Evolutionary conservation across 2,113 vertebrate species (phyloP), one percentile per base, ranked within the genome.

Genomic region (Atlantisia rogersi): DNA sequence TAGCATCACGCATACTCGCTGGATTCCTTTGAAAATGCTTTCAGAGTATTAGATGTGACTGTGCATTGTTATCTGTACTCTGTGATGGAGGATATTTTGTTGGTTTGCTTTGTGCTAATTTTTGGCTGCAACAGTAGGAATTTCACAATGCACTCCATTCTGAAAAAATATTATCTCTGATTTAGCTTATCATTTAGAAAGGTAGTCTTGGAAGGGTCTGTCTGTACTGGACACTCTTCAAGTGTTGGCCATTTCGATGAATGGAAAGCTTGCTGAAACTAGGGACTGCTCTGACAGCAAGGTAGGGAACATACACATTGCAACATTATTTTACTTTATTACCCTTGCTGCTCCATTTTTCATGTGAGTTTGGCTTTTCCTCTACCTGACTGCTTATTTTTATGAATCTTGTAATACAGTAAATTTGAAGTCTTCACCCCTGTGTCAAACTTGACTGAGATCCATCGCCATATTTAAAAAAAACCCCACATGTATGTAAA

Each of bases 1-100:
- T 24, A 6, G 1, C 13, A 8, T 10, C 5, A 2, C 4, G 2
- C 21, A 3, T 17, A 5, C 2, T 82, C 21, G 1, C 15, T 70
- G 18, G 28, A 53, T 50, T 17, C 15, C 7, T 65, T 53, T 86
- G 21, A 58, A 80, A 84, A 84, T 56, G 6, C 6, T 67, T 74
- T 86, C 37, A 70, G 65, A n/a, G 4, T 10, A 15, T 15, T 37
- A 74, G 26, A 39, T 55, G 26, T 29, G 42, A 10, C 32, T 52
- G 13, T 44, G 18, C 11, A 9, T n/a, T 59, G 59, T 67, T 50
- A 32, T 31, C 28, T 40, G 31, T 5, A 26, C 8, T 74, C 40
- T 7, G 2, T 20, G n/a, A 7, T 24, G 68, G 28, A 55, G 46
- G 9, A 53, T 22, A 31, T 85, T 50, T 77, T 55, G 29, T 44